Base-by-base conservation (phyloP, 2,888 invertebrate genomes). In the Ophion costatus region DNA sequence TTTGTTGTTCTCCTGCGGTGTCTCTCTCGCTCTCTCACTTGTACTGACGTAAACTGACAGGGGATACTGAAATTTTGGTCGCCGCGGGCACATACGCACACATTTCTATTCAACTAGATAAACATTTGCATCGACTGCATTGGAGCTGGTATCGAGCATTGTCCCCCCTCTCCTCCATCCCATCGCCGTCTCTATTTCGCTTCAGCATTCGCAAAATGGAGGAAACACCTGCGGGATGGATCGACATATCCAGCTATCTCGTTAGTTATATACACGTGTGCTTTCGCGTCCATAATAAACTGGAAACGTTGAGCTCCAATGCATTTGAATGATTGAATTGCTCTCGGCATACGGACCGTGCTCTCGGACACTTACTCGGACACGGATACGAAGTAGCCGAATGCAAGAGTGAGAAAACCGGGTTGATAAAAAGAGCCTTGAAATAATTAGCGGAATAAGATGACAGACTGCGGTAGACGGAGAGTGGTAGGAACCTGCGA, bases 381-480 rank as follows among this genome's bases (percentile, higher is more conserved):
- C 5, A 38, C 38, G 38, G 38, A 38, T 7, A 38, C 5, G 38
- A 38, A 38, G 38, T 38, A 7, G 1, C 0, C 38, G 38, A 38
- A 1, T 9, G 9, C 9, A 9, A 38, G 38, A 38, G 38, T 38
- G 38, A 38, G 38, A 38, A 38, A 38, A 38, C 9, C 7, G 38
- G 9, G 78, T n/a, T n/a, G n/a, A n/a, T n/a, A n/a, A n/a, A n/a
- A n/a, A 86, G 87, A 89, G 91, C 89, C 90, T 90, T 91, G 89
- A 90, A 92, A 92, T 92, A 92, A 92, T 93, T 93, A 93, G 90
- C 91, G 91, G 92, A 93, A 93, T 91, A 91, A 93, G 92, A 91
- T 90, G 91, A 91, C 88, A 85, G 33, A 5, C 33, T 33, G 33
- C 2, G 33, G 33, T 33, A 33, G 63, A n/a, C n/a, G n/a, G n/a